Evolutionary conservation across 2,888 invertebrate genomes (phyloP), one percentile per base, ranked within the genome.

Genomic region (Acronicta alni): DNA sequence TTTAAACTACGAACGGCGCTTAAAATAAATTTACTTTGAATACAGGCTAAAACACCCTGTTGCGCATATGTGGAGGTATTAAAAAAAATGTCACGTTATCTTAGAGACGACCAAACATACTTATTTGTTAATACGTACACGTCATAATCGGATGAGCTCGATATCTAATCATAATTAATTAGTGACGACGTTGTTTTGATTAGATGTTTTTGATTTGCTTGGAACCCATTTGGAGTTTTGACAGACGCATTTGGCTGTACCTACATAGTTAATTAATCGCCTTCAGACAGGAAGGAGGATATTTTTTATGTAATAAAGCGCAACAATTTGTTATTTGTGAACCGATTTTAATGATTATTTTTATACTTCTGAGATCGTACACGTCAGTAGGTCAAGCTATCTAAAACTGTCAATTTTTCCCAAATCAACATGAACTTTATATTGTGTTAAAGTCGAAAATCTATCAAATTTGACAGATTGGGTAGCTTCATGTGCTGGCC

Each of bases 1-100:
- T 90, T 90, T 86, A 86, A 89, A 89, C 87, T 89, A 87, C 84
- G 84, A 72, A 64, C 83, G 77, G 54, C 59, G 87, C 82, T 90
- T 87, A 85, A 89, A 90, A 89, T 89, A 89, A 85, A 88, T 88
- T 88, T 84, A 84, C 85, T 86, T 85, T 86, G 81, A 82, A 87
- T 86, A 84, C 79, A 64, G 70, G 72, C 62, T 69, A 78, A 77
- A 82, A 77, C 67, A 72, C 49, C 56, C 62, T 64, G 68, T 74
- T 79, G 73, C 63, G 64, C 73, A 72, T 26, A 72, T 68, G 53
- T 60, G 35, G 15, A 45, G 47, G 18, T 7, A 30, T 46, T 55
- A 26, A 44, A 57, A 52, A 54, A 48, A 41, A 38, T 26, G 7
- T 39, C 10, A 6, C 16, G 15, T 38, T 71, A 66, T 71, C 54